Conservation (phyloP, 2,888 invertebrate species). For the Leucoma salicis region DNA sequence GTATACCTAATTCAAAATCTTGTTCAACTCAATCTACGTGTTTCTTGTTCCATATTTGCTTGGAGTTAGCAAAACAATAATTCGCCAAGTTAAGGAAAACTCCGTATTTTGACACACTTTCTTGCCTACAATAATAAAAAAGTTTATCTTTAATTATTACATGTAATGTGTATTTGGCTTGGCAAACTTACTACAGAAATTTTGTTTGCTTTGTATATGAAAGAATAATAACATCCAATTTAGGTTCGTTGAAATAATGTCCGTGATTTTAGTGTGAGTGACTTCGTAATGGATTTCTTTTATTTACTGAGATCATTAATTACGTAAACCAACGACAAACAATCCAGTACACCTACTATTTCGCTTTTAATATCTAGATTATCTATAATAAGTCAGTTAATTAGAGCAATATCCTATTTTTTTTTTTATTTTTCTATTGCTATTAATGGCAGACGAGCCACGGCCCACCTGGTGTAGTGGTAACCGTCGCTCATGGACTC, state of each 20-base stretch:
- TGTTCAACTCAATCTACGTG: constrained; percentile 4
- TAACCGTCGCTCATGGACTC: too few relatives aligned
- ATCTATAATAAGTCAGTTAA: too few relatives aligned
- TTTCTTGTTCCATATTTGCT: constrained; percentile 2
- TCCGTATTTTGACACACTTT: constrained; percentile 24
- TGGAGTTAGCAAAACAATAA: constrained; percentile 4
- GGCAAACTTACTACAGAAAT: constrained; percentile 4
- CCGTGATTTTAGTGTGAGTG: background rate
- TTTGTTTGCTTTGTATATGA: constrained; percentile 8
- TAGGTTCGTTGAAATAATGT: background rate
- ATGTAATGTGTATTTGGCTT: constrained; percentile 22
- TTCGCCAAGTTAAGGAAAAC: constrained; percentile 1
- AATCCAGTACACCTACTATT: too few relatives aligned
- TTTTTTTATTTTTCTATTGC: too few relatives aligned
- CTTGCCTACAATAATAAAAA: constrained; percentile 23
- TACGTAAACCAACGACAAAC: too few relatives aligned
- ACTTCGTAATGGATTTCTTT: background rate
- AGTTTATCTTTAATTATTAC: constrained; percentile 25
- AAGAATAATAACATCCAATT: constrained; percentile 8
- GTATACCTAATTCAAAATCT: constrained; percentile 2
- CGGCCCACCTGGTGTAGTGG: too few relatives aligned
- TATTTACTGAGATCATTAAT: too few relatives aligned
- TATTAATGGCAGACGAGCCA: too few relatives aligned
- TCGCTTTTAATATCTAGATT: too few relatives aligned
- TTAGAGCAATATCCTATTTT: too few relatives aligned